Conservation (phyloP, 35 echinoderm and acorn worm species). For the Ptychodera flava region DNA sequence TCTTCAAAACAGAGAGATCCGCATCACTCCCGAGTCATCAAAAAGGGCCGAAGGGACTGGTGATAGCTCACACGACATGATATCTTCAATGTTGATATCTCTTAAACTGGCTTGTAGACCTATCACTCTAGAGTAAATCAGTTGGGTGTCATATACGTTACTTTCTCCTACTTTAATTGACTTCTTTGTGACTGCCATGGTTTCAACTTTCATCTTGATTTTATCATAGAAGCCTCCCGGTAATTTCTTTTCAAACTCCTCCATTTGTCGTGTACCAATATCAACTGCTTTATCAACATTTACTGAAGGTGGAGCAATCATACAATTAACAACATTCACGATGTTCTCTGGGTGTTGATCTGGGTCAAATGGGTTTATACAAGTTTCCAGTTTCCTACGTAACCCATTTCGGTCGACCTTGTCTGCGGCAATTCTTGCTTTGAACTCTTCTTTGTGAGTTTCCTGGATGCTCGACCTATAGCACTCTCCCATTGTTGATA, state of each 20-base stretch:
- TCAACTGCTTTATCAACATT: constrained; percentile 39
- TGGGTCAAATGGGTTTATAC: constrained; percentile 35
- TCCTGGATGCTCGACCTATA: neutral
- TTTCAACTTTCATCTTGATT: constrained; percentile 32
- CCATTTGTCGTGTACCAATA: constrained; percentile 24
- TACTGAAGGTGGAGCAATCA: constrained; percentile 16
- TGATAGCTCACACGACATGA: constrained; percentile 41
- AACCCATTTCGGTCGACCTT: constrained; percentile 3
- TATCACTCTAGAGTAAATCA: constrained; percentile 31
- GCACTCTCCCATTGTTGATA: constrained; percentile 11
- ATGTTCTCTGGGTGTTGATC: constrained; percentile 34
- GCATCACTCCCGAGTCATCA: constrained; percentile 37
- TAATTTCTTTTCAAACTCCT: constrained; percentile 17
- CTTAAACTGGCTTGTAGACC: constrained; percentile 16
- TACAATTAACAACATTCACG: constrained; percentile 23
- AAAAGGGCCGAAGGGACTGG: constrained; percentile 45
- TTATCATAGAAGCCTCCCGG: constrained; percentile 35
- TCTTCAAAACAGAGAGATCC: constrained; percentile 35
- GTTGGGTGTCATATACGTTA: constrained; percentile 41
- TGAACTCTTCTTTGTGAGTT: constrained; percentile 23
- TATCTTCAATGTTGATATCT: constrained; percentile 17
- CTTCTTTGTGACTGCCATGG: constrained; percentile 32
- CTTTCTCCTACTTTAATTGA: constrained; percentile 8
- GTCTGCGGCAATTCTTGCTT: constrained; percentile 28
- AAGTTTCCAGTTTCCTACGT: constrained; percentile 30